Evolutionary conservation across 1,140 invertebrate species (phyloP), one percentile per base, ranked within the genome.

Genomic region (Drosophila parvula): DNA sequence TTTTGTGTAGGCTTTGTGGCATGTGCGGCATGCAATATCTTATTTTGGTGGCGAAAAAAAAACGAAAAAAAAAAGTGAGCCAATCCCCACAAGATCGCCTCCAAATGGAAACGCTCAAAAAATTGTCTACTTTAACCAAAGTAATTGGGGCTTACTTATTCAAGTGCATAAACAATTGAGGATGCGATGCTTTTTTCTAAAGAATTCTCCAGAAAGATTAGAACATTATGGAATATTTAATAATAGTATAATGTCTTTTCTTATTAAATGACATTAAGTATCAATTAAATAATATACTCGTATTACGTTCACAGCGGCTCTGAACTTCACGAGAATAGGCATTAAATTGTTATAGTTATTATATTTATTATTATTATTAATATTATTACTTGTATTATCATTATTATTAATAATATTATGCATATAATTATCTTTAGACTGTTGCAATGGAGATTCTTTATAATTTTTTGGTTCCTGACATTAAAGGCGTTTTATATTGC

Each of bases 1-100:
- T 77, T 71, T 63, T 61, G 83, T 64, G 82, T 85, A 73, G 82
- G 82, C 74, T 58, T 64, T 74, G 68, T 40, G 59, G 73, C 77
- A 85, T 85, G 81, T 56, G 62, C 59, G 70, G 64, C 78, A 76
- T 80, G 78, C 78, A 62, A 51, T 50, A 32, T 71, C 44, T 56
- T 60, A 58, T 71, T 61, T 61, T 77, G 56, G 48, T 69, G 53
- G 53, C 40, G 47, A 60, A 43, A 70, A 71, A 71, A 67, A 34
- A 30, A n/a, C n/a, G n/a, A n/a, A n/a, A n/a, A n/a, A n/a, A n/a
- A n/a, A n/a, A n/a, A n/a, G 64, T 47, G 67, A 70, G 34, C 36
- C 41, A 47, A 57, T 57, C 50, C 34, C 18, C 41, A 9, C 18
- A 22, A 70, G 44, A 71, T 58, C 65, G 28, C 48, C 64, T 40